These are phyloP conservation scores for Spinibarbus caldwelli DNA, from an alignment of 2,797 vertebrate genomes.

Conservation along the genomic window DNA sequence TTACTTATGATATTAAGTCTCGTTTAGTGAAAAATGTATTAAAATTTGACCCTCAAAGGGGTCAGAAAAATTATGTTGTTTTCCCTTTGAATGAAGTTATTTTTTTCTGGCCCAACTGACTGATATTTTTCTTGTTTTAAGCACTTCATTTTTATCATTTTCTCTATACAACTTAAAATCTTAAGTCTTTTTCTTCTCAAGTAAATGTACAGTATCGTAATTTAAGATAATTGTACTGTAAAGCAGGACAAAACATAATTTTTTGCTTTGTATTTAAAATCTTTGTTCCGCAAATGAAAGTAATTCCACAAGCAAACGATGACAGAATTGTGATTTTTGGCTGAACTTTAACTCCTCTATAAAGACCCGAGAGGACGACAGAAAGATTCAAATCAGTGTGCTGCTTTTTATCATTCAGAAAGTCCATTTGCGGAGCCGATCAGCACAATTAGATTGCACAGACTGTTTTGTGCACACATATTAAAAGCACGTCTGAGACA, in stretches of 20 bases:
- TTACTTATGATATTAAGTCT: neutral
- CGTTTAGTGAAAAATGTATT: neutral
- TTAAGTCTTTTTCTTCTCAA: neutral
- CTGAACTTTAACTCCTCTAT: neutral
- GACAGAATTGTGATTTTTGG: neutral
- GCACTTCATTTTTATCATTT: neutral
- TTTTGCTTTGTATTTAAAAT: neutral
- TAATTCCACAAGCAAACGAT: neutral
- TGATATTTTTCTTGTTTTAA: neutral
- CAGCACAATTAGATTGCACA: conserved; percentile 36
- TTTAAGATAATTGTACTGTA: neutral
- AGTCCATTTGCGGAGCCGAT: conserved; percentile 32
- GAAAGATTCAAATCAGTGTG: conserved; percentile 1
- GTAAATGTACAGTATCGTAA: neutral
- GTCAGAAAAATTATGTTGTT: neutral
- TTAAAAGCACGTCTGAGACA: conserved; percentile 61
- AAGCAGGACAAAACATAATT: neutral
- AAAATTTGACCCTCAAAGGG: too few species aligned
- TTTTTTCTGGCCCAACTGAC: neutral
- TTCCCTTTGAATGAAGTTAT: neutral
- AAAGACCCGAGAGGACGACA: neutral
- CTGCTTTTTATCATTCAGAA: conserved; percentile 48
- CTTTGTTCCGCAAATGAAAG: neutral
- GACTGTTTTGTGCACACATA: conserved; percentile 57
- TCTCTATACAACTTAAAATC: neutral